Evolutionary conservation across 2,797 vertebrate genomes (phyloP).

Genomic region (Chanos chanos): DNA sequence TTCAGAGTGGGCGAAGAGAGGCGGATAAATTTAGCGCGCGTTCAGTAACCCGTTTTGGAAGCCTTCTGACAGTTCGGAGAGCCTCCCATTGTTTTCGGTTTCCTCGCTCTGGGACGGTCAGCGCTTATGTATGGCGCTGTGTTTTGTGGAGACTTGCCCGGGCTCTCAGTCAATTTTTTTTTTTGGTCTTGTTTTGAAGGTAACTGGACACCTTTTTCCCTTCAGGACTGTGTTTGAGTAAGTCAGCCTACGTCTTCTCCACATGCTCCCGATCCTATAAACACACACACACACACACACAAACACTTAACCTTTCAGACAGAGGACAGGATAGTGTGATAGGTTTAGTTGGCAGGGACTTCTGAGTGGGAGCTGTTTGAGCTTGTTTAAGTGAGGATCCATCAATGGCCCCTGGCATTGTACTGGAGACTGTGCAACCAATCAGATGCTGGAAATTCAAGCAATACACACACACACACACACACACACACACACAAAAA

Average conservation of each 20-base stretch:
- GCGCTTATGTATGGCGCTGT: constrained; percentile 1
- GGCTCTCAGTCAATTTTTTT: constrained; percentile 26
- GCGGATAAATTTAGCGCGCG: constrained; percentile 6
- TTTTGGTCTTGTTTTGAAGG: constrained; percentile 41
- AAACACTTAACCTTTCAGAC: constrained; percentile 21
- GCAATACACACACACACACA: constrained; percentile 18
- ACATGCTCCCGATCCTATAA: constrained; percentile 34
- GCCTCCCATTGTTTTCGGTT: constrained; percentile 4
- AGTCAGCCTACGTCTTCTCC: constrained; percentile 28
- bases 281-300: constrained; percentile 8
- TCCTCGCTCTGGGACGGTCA: neutral
- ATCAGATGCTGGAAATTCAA: constrained; percentile 16
- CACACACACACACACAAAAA: too few species aligned
- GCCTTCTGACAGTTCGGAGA: constrained; percentile 6
- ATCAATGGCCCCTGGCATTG: constrained; percentile 35
- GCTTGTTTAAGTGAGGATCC: constrained; percentile 33
- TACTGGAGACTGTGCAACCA: constrained; percentile 28
- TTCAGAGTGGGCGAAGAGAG: neutral
- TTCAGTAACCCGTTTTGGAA: constrained; percentile 12
- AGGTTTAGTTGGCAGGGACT: constrained; percentile 33
- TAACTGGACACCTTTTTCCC: constrained; percentile 47
- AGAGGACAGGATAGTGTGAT: constrained; percentile 28
- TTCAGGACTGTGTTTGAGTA: constrained; percentile 37
- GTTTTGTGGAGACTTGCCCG: constrained; percentile 25
- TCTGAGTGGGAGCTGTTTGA: constrained; percentile 41